Base-by-base conservation (phyloP, 2,113 vertebrate genomes). In the Phyllostomus discolor region DNA sequence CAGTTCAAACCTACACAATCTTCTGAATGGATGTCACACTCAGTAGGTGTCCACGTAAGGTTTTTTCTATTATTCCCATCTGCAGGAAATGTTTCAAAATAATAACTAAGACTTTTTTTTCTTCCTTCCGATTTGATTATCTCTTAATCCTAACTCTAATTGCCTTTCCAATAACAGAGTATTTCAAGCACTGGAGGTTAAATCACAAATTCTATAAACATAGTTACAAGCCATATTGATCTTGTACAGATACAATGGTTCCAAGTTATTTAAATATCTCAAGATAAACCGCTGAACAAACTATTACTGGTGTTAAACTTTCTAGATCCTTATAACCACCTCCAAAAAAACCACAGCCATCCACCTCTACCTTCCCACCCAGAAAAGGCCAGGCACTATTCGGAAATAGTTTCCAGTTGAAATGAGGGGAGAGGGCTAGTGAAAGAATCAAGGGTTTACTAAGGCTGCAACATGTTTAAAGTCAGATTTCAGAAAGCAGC, bases 211-310 rank as follows among this genome's bases (percentile, higher is more conserved):
- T 90, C 83, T 83, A 86, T 11, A 91, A 87, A 94, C 59, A 35
- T 31, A 50, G 76, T 78, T 93, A 93, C 19, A 82, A 97, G 88
- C 38, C 5, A 28, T 81, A 97, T 94, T 90, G 93, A 97, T 96
- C 86, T 52, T 70, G 93, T 73, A 84, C 4, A 54, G 81, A 83
- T 59, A 88, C 86, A 90, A 86, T 46, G 72, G 84, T 72, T 67
- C 31, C 81, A 88, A 66, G 57, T 97, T 94, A 90, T 69, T 97
- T 93, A 94, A 96, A 88, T 50, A 90, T 62, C n/a, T 72, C 62
- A 66, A 86, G 38, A 54, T 79, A 96, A 96, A 88, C n/a, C n/a
- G 94, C 62, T 12, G 2, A 41, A 92, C 16, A 75, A 67, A 90
- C 79, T 93, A 79, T 72, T 38, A 72, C 22, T 80, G 66, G 12